These are phyloP conservation scores for Epizoanthus scotinus DNA, from an alignment of 92 coral and sea anemone genomes.

Conservation along the genomic window DNA sequence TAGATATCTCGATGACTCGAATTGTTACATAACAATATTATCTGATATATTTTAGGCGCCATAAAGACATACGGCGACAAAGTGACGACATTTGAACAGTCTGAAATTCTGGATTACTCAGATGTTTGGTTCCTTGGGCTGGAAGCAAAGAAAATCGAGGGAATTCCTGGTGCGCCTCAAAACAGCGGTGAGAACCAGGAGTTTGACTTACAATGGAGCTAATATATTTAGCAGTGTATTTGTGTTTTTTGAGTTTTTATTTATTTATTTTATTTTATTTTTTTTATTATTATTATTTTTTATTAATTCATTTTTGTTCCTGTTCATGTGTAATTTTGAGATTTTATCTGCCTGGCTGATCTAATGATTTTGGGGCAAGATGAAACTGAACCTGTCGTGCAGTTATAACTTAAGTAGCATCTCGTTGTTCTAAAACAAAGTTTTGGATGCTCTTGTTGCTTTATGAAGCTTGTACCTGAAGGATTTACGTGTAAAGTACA, in stretches of 20 bases:
- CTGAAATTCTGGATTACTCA: conserved; percentile 90
- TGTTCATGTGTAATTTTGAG: neutral
- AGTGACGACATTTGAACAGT: conserved; percentile 90
- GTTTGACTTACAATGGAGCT: neutral
- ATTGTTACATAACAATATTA: neutral
- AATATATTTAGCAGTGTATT: neutral
- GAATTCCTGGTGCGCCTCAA: conserved; percentile 83
- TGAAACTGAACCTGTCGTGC: too few relatives aligned
- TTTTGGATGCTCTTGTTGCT: too few relatives aligned
- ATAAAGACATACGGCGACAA: conserved; percentile 89
- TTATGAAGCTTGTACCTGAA: too few relatives aligned
- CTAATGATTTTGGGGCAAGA: too few relatives aligned
- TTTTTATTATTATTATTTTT: too few relatives aligned
- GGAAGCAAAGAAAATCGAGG: conserved; percentile 93
- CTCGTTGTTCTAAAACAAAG: too few relatives aligned
- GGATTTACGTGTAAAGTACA: too few relatives aligned
- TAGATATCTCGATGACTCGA: too few relatives aligned
- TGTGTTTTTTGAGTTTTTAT: neutral
- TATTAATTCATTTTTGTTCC: too few relatives aligned
- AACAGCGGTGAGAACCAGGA: conserved; percentile 69
- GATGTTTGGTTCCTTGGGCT: conserved; percentile 97
- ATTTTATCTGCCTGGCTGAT: too few relatives aligned
- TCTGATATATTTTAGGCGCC: conserved; percentile 57
- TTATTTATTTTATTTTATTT: too few relatives aligned
- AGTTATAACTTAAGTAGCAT: too few relatives aligned